Evolutionary conservation across 2,888 invertebrate species (phyloP), one percentile per base, ranked within the genome.

Genomic region (Lingula anatina): DNA sequence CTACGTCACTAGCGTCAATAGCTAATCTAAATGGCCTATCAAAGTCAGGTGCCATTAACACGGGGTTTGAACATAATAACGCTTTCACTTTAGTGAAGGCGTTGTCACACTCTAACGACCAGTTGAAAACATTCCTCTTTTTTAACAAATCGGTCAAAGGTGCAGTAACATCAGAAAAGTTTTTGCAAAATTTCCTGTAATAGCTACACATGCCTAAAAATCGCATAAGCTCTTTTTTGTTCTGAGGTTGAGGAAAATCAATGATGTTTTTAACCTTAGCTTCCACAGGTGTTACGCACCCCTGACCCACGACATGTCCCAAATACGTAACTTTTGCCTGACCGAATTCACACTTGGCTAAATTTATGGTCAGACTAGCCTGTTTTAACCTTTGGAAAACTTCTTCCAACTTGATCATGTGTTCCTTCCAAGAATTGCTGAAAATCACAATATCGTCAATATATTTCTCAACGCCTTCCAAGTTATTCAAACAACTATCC

Each of bases 131-230:
- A 3, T n/a, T 3, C 3, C 23, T 25, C n/a, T 47, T 47, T 36
- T 47, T 44, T 23, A 47, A 35, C 23, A 47, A 21, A 28, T 27
- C 21, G 7, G 44, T 49, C n/a, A 49, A 9, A 15, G 44, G 37
- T 7, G 25, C 37, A 9, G 44, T 12, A 15, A 45, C 36, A 3
- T 9, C 5, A 5, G 44, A 21, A 37, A 49, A 44, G 38, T 35
- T 49, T 44, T 26, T 26, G 23, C 43, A 44, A 23, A 49, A 49
- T 5, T 24, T 26, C 5, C 44, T 35, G 28, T 45, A 49, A 27
- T 44, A 49, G 3, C 44, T 38, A 7, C 5, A 24, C 49, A 49
- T 44, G 5, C 49, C 49, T 5, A 49, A 23, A 40, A 49, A 49
- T 7, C 44, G 43, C 5, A 36, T 21, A n/a, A 49, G 12, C 15